phyloP scores from a whole-genome alignment of 2,797 vertebrate genomes.

The Notamacropus eugenii region DNA sequence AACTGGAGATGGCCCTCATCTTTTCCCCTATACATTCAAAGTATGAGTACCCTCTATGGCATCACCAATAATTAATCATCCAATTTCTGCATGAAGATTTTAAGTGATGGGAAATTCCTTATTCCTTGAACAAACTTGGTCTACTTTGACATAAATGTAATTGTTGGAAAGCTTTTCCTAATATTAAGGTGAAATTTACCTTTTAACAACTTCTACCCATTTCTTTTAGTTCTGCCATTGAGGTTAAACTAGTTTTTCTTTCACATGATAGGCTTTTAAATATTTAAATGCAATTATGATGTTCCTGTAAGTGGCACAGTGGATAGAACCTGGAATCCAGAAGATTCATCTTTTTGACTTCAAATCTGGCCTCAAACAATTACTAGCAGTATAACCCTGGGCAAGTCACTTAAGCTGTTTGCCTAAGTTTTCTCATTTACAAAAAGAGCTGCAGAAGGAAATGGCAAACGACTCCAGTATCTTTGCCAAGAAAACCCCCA shows the following conservation, averaged over 20 bases:
- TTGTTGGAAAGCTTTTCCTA: background rate
- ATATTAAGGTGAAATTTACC: background rate
- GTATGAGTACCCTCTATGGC: too few species aligned
- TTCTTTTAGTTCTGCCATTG: background rate
- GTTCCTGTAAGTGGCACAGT: background rate
- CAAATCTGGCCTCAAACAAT: background rate
- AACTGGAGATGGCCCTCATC: too few species aligned
- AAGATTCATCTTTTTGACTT: background rate
- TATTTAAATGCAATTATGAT: background rate
- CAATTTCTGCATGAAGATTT: too few species aligned
- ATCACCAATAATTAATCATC: too few species aligned
- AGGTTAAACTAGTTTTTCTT: background rate
- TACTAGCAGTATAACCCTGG: background rate
- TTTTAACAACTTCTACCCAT: background rate
- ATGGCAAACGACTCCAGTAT: background rate
- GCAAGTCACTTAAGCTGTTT: background rate
- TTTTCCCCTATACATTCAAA: too few species aligned
- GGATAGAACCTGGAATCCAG: background rate
- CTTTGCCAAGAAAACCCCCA: background rate
- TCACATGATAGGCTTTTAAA: background rate
- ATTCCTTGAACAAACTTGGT: too few species aligned
- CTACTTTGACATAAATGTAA: too few species aligned
- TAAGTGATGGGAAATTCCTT: too few species aligned
- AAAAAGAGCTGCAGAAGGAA: background rate
- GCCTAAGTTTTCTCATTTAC: background rate